Evolutionary conservation across 2,113 vertebrate species (phyloP).

Genomic region (Lanius ludovicianus): DNA sequence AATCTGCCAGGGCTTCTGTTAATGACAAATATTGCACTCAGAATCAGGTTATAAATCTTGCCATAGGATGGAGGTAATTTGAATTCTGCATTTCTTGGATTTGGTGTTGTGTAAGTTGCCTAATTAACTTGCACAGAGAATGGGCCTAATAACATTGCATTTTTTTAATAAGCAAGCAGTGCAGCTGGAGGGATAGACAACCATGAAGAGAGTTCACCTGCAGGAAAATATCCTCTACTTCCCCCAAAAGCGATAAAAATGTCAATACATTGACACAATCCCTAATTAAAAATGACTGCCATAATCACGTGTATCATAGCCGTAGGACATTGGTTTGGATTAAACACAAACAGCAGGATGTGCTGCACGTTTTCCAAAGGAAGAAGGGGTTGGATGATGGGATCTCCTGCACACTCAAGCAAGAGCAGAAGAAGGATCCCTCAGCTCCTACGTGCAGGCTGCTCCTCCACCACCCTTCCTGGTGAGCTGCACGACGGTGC

Average conservation of each 20-base stretch:
- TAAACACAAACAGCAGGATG: neutral
- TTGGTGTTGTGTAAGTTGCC: neutral
- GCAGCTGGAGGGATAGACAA: neutral
- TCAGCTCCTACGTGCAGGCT: accelerated
- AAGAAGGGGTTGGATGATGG: neutral
- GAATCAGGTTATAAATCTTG: conserved; percentile 10
- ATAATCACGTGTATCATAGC: neutral
- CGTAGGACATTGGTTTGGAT: neutral
- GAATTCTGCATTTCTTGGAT: conserved; percentile 9
- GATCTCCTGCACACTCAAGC: neutral
- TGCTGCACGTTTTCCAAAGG: neutral
- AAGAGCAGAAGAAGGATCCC: neutral
- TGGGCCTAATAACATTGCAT: neutral
- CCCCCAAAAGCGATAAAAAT: conserved; percentile 7
- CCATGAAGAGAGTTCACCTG: neutral
- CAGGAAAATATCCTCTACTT: conserved; percentile 3
- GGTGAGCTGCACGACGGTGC: accelerated
- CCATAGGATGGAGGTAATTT: neutral
- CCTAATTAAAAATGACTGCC: conserved; percentile 54
- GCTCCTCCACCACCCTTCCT: accelerated
- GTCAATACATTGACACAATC: conserved; percentile 37
- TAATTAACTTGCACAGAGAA: conserved; percentile 10
- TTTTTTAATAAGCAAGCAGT: neutral
- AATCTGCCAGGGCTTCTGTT: neutral
- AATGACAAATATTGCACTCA: conserved; percentile 14